These are phyloP conservation scores for Hypomecis punctinalis DNA, from an alignment of 2,888 invertebrate species.

Conservation along the genomic window DNA sequence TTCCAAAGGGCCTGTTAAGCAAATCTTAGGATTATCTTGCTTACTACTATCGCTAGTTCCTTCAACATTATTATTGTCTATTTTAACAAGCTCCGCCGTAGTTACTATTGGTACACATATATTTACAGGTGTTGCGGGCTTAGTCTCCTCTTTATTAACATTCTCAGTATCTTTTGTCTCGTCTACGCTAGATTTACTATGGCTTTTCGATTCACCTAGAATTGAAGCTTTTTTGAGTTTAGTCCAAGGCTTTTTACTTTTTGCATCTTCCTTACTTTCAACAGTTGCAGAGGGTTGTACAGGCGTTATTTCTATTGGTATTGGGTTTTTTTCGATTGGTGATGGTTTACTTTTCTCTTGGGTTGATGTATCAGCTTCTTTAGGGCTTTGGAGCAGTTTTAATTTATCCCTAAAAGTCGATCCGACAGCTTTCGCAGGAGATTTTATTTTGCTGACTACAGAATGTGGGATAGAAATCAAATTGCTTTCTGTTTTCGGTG, in stretches of 20 bases:
- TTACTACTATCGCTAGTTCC: constrained; percentile 67
- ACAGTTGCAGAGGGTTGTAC: constrained; percentile 49
- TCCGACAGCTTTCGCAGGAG: constrained; percentile 79
- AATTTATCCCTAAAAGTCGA: constrained; percentile 80
- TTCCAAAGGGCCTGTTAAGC: constrained; percentile 76
- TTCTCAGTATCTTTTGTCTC: constrained; percentile 63
- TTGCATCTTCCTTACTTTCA: constrained; percentile 69
- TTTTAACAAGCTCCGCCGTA: constrained; percentile 78
- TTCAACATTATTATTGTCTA: constrained; percentile 80
- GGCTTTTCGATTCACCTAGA: constrained; percentile 80
- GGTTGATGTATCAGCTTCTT: constrained; percentile 60
- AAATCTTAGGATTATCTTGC: constrained; percentile 73
- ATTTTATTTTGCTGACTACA: constrained; percentile 82
- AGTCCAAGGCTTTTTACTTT: constrained; percentile 88
- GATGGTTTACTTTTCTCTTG: constrained; percentile 64
- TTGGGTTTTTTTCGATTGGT: constrained; percentile 56
- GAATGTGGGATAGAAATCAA: constrained; percentile 82
- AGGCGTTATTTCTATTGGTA: constrained; percentile 64
- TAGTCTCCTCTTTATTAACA: constrained; percentile 54
- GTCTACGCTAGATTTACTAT: constrained; percentile 70
- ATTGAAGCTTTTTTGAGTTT: constrained; percentile 91
- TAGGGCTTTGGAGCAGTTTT: constrained; percentile 75
- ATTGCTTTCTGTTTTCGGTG: constrained; percentile 76
- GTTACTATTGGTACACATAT: constrained; percentile 71
- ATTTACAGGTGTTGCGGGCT: constrained; percentile 63